Evolutionary conservation across 2,888 invertebrate species (phyloP).

Genomic region (Iselma pallidipennis): DNA sequence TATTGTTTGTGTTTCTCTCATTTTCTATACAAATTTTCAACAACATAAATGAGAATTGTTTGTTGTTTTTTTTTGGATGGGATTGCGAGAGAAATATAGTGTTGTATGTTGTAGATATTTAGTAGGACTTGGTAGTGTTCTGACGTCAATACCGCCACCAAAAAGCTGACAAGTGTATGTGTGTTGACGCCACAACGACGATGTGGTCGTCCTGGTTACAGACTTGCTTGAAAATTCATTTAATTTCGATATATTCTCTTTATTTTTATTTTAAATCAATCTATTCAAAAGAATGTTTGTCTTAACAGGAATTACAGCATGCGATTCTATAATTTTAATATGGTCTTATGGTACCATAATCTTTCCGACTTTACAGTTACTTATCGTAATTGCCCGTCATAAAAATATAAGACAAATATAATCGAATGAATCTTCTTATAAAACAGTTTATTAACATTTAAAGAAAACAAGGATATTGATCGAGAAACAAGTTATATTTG

Average conservation of each 20-base stretch:
- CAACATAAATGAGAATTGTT: conserved; percentile 20
- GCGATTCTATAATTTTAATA: too few species aligned
- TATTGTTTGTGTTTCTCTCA: background rate
- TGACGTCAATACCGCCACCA: conserved; percentile 31
- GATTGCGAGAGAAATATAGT: background rate
- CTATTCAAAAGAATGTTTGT: too few species aligned
- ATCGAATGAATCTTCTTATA: too few species aligned
- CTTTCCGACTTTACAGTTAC: too few species aligned
- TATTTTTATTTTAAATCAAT: background rate
- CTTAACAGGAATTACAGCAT: too few species aligned
- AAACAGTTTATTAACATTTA: too few species aligned
- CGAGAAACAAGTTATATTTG: too few species aligned
- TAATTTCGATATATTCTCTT: background rate
- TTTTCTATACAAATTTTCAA: conserved; percentile 2
- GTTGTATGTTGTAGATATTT: background rate
- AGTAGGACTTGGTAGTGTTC: too few species aligned
- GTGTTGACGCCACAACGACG: conserved; percentile 30
- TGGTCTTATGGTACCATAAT: too few species aligned
- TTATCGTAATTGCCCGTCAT: too few species aligned
- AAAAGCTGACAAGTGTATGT: conserved; percentile 16
- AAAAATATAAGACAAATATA: too few species aligned
- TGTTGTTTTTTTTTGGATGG: conserved; percentile 11
- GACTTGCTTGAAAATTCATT: conserved; percentile 29
- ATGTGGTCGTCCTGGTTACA: conserved; percentile 33
- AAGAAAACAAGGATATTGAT: too few species aligned